Conservation (phyloP, 2,888 invertebrate genomes). For the Scaptomyza caliginosa region DNA sequence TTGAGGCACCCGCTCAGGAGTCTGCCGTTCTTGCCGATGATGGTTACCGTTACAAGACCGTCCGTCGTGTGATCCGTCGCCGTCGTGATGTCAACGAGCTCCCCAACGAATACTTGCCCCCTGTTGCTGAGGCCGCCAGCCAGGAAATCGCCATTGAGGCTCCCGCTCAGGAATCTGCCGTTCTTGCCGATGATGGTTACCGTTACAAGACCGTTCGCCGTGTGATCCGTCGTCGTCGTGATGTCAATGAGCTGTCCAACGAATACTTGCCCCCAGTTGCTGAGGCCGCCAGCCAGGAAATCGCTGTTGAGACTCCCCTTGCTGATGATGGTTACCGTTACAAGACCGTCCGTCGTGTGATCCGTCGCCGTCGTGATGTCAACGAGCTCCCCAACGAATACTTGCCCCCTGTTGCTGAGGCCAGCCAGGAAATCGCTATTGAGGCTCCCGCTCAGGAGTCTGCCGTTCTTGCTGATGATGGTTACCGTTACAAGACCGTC, state of each 20-base stretch:
- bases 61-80: constrained; percentile 67
- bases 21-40: constrained; percentile 55
- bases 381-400: constrained; percentile 71
- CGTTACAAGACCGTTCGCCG: constrained; percentile 75
- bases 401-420: constrained; percentile 62
- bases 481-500: constrained; percentile 75
- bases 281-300: constrained; percentile 20
- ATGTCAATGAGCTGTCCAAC: constrained; percentile 63
- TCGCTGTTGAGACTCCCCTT: constrained; percentile 26
- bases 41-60: constrained; percentile 74
- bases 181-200: constrained; percentile 69
- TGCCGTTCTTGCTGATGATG: constrained; percentile 63
- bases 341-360: constrained; percentile 72
- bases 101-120: constrained; percentile 70
- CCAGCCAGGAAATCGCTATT: constrained; percentile 20
- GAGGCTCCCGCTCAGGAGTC: constrained; percentile 34
- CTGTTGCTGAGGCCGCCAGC: constrained; percentile 36
- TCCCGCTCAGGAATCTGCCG: constrained; percentile 36
- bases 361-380: constrained; percentile 74
- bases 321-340: constrained; percentile 80
- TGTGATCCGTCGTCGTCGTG: constrained; percentile 70
- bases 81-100: constrained; percentile 76
- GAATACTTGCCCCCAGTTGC: constrained; percentile 52
- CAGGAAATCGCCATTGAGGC: constrained; percentile 28
- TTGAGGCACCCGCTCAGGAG: constrained; percentile 30